Percentiles rank a stretch among this genome's conserved stretches.
Evolutionary conservation across 92 coral and sea anemone species (phyloP).

Genomic region (Phenganax stokvisi): DNA sequence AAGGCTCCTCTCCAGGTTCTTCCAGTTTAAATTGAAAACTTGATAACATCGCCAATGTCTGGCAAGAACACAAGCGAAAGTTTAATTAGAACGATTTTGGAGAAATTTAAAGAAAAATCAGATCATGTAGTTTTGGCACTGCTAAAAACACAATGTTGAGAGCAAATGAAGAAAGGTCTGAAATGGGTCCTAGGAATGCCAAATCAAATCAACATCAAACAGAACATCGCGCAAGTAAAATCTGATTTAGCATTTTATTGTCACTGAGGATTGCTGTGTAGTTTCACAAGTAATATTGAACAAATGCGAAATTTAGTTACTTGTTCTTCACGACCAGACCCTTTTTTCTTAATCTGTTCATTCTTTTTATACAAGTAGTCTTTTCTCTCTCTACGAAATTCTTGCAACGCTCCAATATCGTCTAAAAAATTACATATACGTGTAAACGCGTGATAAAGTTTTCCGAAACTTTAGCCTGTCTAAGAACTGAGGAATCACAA

Average conservation of each 20-base stretch:
- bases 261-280: neutral
- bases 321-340: slow-evolving; percentile 74
- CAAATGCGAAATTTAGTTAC: slow-evolving; percentile 20
- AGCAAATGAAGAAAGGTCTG: too few species aligned
- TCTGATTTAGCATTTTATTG: neutral
- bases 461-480: neutral
- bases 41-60: slow-evolving; percentile 69
- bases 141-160: neutral
- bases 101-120: neutral
- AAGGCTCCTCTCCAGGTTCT: slow-evolving; percentile 42
- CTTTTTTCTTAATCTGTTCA: slow-evolving; percentile 57
- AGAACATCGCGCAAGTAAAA: too few species aligned
- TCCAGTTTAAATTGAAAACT: slow-evolving; percentile 70
- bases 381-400: slow-evolving; percentile 71
- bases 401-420: slow-evolving; percentile 65
- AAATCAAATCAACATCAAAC: too few species aligned
- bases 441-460: too few species aligned
- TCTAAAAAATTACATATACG: slow-evolving; percentile 23
- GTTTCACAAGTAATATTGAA: neutral
- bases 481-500: neutral
- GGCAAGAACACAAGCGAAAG: neutral
- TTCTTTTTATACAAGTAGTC: slow-evolving; percentile 65
- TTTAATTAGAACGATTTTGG: too few species aligned
- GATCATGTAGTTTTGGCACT: neutral
- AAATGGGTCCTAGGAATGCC: too few species aligned